A percentile compares a stretch with the other conserved stretches of the same genome.
Evolutionary conservation across 2,888 invertebrate genomes (phyloP).

Genomic region (Macrophya alboannulata): DNA sequence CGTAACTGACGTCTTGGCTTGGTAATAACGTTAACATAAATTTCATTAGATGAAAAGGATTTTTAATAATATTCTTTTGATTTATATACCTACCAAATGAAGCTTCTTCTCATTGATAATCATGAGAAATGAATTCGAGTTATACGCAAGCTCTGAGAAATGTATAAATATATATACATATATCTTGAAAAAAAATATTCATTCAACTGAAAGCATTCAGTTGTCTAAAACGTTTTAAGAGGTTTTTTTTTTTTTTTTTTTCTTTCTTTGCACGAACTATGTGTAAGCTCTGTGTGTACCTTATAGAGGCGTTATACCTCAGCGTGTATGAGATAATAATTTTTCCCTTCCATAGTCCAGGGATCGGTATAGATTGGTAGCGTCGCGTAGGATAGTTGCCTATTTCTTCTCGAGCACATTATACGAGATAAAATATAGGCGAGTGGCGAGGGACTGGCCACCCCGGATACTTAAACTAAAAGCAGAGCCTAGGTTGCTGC

Average conservation of each 20-base stretch:
- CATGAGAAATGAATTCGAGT: too few relatives aligned
- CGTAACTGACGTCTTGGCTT: not conserved
- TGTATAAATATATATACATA: too few relatives aligned
- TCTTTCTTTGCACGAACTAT: too few relatives aligned
- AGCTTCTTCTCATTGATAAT: too few relatives aligned
- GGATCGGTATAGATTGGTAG: not conserved
- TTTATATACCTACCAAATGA: too few relatives aligned
- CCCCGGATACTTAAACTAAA: conserved; percentile 73
- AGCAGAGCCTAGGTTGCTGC: conserved; percentile 67
- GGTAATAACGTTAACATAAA: not conserved
- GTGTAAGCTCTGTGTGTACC: too few relatives aligned
- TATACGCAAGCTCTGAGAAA: too few relatives aligned
- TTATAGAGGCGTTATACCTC: not conserved
- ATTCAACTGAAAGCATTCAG: too few relatives aligned
- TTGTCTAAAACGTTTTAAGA: too few relatives aligned
- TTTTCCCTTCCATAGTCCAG: not conserved
- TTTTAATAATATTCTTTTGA: not conserved
- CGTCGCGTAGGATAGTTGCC: conserved; percentile 24
- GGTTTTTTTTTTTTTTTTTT: too few relatives aligned
- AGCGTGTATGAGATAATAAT: conserved; percentile 5
- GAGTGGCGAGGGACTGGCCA: conserved; percentile 62
- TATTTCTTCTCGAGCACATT: conserved; percentile 63
- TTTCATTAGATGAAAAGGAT: not conserved
- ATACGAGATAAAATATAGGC: conserved; percentile 67
- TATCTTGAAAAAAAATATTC: too few relatives aligned